Base-by-base conservation (phyloP, 2,888 invertebrate species). In the Drosophila macrospina region DNA sequence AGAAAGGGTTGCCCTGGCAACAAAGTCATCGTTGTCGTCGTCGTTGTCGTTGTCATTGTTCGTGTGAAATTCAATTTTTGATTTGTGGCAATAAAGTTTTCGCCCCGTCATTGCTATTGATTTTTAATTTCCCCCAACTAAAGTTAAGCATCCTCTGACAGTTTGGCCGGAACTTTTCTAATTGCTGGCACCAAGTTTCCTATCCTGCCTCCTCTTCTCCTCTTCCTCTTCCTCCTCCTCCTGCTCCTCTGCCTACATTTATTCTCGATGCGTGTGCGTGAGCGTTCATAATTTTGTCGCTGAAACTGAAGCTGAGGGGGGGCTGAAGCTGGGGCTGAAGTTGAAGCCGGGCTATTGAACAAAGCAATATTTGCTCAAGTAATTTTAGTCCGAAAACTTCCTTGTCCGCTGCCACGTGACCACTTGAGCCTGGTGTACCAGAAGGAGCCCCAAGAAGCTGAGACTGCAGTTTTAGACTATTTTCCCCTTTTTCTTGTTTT, bases 91-190 rank as follows among this genome's bases (percentile, higher is more conserved):
- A 70, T 66, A 75, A 81, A 78, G 63, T 62, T 80, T 41, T 37
- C 13, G 50, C 32, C 52, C 52, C 60, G 66, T 79, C 69, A 67
- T 65, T 63, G 54, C 65, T 76, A 86, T 84, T 86, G 86, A 84
- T 84, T 80, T 82, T 82, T 80, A 56, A 66, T 77, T 72, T 72
- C 34, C 54, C 39, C 15, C 26, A 32, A 45, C 48, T 61, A 67
- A 82, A 78, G 52, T 83, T 83, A 57, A 30, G 42, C 59, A 37
- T 54, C 20, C 59, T 28, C 61, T 72, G 81, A 86, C 86, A 81
- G 74, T 83, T 83, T 79, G 75, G 69, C 74, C 71, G 66, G 69
- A 85, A 85, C 69, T 88, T 88, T 87, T 83, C 83, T 85, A 87
- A 85, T 85, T 87, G 84, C 86, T 78, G 78, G 57, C 63, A 68